These are phyloP conservation scores for Drosophila neotestacea DNA, from an alignment of 2,888 invertebrate species.

Conservation along the genomic window DNA sequence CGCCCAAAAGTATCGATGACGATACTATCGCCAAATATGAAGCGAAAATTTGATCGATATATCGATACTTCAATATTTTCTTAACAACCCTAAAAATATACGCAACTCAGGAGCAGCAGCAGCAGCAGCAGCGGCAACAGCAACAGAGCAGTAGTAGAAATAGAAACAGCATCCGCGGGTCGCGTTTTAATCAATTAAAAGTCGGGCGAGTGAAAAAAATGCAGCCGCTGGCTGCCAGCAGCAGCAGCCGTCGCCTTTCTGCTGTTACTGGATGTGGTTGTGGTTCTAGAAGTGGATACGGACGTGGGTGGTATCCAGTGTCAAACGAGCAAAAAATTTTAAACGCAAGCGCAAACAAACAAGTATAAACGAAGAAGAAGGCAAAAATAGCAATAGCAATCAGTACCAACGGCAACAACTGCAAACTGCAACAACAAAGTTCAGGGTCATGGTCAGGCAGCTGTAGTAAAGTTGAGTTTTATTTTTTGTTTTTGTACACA, in stretches of 20 bases:
- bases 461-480: conserved; percentile 22
- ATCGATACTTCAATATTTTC: no score
- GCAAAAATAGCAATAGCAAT: conserved; percentile 33
- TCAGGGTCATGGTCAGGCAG: conserved; percentile 63
- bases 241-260: conserved; percentile 43
- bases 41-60: no score
- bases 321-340: conserved; percentile 48
- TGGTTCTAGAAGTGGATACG: conserved; percentile 26
- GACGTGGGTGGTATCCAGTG: conserved; percentile 64
- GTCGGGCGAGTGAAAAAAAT: conserved; percentile 53
- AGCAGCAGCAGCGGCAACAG: conserved; percentile 28
- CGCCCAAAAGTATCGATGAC: no score
- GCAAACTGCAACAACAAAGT: conserved; percentile 33
- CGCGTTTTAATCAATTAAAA: conserved; percentile 59
- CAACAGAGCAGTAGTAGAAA: conserved; percentile 24
- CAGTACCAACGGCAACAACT: conserved; percentile 2
- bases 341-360: conserved; percentile 65
- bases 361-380: conserved; percentile 40
- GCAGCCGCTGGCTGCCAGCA: conserved; percentile 59
- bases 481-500: background rate
- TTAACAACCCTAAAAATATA: no score
- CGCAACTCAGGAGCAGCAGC: no score
- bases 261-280: conserved; percentile 39
- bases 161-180: conserved; percentile 40
- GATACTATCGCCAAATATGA: no score